Base-by-base conservation (phyloP, 2,888 invertebrate species). In the Melinaea marsaeus region DNA sequence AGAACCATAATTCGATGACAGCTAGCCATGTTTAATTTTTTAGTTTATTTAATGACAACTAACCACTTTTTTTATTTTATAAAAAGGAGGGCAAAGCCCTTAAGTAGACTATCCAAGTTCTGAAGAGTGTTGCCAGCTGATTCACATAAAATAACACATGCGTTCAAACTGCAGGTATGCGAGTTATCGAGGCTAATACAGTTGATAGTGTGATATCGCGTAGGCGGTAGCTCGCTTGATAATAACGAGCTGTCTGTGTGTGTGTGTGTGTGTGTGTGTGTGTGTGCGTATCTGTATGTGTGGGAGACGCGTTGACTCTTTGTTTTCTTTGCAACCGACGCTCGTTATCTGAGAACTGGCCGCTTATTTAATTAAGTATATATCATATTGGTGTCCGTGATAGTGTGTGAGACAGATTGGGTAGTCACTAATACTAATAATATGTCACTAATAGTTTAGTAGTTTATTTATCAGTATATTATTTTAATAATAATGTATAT, bases 281-380 rank as follows among this genome's bases (percentile, higher is more conserved):
- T 60, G 48, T 55, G 61, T 48, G 11, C 7, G 45, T 13, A 46
- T n/a, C 55, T 64, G 55, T 67, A 56, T 68, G 77, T 76, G 69
- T 76, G 74, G 79, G 78, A 79, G 78, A 75, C 74, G 74, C 71
- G 68, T 73, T 74, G 77, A 80, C 76, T 84, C 81, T 84, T 83
- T 87, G 84, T 87, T 86, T 85, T 85, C 81, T 84, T 82, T 79
- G 76, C 79, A 77, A 79, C 77, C 71, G 76, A 76, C 77, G 73
- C 75, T 73, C 72, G 75, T 77, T 85, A 81, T 84, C 79, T 81
- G 77, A 74, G 77, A 77, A 79, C 78, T 81, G 76, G 74, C 75
- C 76, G 76, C 79, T 84, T 78, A 82, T 83, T 80, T 80, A 79
- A 81, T 82, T 72, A 74, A 73, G 72, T 77, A 76, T 61, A 47